These are phyloP conservation scores for Liolophura sinensis DNA, from an alignment of 1,140 invertebrate species.

Conservation along the genomic window DNA sequence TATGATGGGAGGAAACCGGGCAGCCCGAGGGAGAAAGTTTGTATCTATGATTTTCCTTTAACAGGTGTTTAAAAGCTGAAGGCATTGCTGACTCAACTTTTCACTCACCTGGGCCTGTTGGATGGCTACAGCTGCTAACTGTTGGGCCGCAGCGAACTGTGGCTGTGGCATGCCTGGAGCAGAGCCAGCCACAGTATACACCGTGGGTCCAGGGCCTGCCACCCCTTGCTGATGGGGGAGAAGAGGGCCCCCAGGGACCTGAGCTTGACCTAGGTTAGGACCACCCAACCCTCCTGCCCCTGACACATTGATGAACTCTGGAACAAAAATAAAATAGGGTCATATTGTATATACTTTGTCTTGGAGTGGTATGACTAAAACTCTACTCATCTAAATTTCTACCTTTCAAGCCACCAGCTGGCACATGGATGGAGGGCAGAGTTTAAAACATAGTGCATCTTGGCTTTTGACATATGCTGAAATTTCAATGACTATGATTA, in stretches of 20 bases:
- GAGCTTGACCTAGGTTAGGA: neutral
- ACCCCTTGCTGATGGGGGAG: conserved; percentile 14
- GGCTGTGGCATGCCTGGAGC: conserved; percentile 12
- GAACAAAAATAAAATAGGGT: conserved; percentile 3
- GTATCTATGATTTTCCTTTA: neutral
- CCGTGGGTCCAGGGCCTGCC: conserved; percentile 10
- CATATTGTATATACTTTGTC: neutral
- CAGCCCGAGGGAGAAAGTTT: no score
- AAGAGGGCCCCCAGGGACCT: conserved; percentile 8
- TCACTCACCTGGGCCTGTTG: conserved; percentile 28
- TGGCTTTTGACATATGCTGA: neutral
- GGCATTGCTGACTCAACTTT: neutral
- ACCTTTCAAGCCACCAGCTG: neutral
- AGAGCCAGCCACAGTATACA: conserved; percentile 18
- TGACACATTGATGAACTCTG: conserved; percentile 17
- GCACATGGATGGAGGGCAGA: neutral
- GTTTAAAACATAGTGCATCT: neutral
- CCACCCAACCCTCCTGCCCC: conserved; percentile 4
- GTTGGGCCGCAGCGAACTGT: conserved; percentile 25
- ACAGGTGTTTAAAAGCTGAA: neutral
- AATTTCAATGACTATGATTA: no score
- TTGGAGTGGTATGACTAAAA: neutral
- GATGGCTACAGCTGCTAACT: conserved; percentile 17
- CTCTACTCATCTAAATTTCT: neutral
- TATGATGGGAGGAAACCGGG: no score